These are phyloP conservation scores for Spisula subtruncata DNA, from an alignment of 2,888 invertebrate genomes.

Conservation along the genomic window DNA sequence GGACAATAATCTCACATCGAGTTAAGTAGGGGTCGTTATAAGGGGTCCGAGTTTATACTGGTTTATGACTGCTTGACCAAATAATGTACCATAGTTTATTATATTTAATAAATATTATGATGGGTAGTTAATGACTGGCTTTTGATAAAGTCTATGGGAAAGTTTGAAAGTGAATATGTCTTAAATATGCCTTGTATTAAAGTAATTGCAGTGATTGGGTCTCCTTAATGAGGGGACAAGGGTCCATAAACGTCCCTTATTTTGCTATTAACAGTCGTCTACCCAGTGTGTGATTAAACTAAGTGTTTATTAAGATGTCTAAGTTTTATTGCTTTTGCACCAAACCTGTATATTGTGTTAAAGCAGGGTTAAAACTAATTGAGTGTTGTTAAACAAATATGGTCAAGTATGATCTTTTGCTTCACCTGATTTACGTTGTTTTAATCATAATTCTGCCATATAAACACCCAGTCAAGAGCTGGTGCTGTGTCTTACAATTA, in stretches of 20 bases:
- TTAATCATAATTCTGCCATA: no score
- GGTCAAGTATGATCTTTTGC: no score
- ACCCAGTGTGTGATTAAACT: not conserved
- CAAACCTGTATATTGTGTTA: no score
- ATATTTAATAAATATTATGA: slow-evolving; percentile 33
- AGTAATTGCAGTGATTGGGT: not conserved
- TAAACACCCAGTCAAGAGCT: no score
- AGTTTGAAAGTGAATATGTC: not conserved
- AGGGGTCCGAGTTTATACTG: slow-evolving; percentile 15
- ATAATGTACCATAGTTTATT: slow-evolving; percentile 29
- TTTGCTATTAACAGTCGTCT: not conserved
- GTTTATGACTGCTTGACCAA: slow-evolving; percentile 32
- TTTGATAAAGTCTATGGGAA: slow-evolving; percentile 31
- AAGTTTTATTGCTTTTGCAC: no score
- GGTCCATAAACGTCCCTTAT: not conserved
- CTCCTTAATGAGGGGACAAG: not conserved
- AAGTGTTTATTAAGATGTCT: no score
- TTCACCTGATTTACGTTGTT: no score
- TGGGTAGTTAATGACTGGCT: not conserved
- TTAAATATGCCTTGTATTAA: not conserved
- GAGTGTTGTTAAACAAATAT: no score
- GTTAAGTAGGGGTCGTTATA: not conserved
- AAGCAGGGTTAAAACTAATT: no score
- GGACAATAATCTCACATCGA: not conserved
- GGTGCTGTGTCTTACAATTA: no score